Evolutionary conservation across 2,113 vertebrate genomes (phyloP), one percentile per base, ranked within the genome.

Genomic region (Glaucidium brasilianum): DNA sequence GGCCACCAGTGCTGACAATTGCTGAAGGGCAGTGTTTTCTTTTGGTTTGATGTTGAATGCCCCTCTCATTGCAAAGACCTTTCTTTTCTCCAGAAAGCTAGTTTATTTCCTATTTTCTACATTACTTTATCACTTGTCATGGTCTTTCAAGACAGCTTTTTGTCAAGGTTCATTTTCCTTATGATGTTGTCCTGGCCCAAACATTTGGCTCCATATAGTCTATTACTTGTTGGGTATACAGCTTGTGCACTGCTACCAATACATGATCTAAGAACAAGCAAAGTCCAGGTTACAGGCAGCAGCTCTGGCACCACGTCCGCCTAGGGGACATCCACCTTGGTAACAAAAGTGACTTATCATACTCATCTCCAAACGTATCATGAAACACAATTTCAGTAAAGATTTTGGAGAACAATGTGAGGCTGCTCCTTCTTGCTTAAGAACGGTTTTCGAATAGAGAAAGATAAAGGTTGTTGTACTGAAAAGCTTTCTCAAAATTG

Each of bases 291-390:
- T 71, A 45, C 29, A 30, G 41, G 78, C 52, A 25, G 26, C 18
- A 85, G 35, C 17, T 82, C 32, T 47, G 16, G 35, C 16, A 72
- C 37, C 27, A 16, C 0, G 0, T 72, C 25, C 58, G 34, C 16
- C 19, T 59, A 12, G 12, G 11, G 23, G 19, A 68, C 15, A 63
- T 72, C 58, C 34, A 43, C 30, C 27, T 63, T n/a, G 15, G 19
- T 62, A 35, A 72, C 23, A 79, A 49, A 94, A 55, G 13, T 32
- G 29, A 67, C 41, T 35, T 49, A 25, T 8, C 20, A 25, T 58
- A 30, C 29, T 85, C 25, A 52, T 59, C 16, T 69, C 69, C 29
- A 49, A 78, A 7, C 1, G 2, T 39, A 25, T 34, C 12, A 19
- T 25, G 45, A 90, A 81, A 64, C 26, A 53, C 15, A 7, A 72